Base-by-base conservation (phyloP, 2,888 invertebrate species). In the Zonitis immaculata region DNA sequence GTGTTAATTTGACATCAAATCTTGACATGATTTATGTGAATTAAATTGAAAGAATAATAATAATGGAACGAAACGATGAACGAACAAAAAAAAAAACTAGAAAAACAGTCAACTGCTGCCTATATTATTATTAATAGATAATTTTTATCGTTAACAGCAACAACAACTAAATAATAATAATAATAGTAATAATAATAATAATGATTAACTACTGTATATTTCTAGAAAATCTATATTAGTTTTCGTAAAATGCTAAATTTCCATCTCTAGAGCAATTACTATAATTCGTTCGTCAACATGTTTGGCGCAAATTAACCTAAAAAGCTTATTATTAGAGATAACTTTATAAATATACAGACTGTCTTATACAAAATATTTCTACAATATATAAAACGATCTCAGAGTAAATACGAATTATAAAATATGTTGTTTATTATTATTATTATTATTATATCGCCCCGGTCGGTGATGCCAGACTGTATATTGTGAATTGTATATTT, bases 1-100 rank as follows among this genome's bases (percentile, higher is more conserved):
- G 45, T 45, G 45, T 45, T 45, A 45, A 45, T 45, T 45, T 45
- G 45, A 45, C 45, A 45, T 45, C 27, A 45, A 45, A 45, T 45
- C 45, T 45, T 45, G 30, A 45, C 25, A 18, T 26, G 45, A 45
- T 45, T 45, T 45, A 45, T 45, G 45, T n/a, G 28, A 26, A 8
- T 45, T 30, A 45, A 45, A 45, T 45, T 25, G 45, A 45, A 18
- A 12, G 39, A 39, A 18, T 18, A 39, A 9, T 9, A 11, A n/a
- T n/a, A n/a, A n/a, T n/a, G n/a, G n/a, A n/a, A n/a, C n/a, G n/a
- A n/a, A n/a, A n/a, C n/a, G n/a, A n/a, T n/a, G n/a, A n/a, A n/a
- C n/a, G n/a, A 18, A 35, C 9, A 27, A 4, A 9, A 27, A 18
- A 35, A 35, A 18, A 8, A 16, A 9, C 6, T 11, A 9, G 6